phyloP scores from a whole-genome alignment of 2,888 invertebrate genomes.

The Drosophila fungiperda region DNA sequence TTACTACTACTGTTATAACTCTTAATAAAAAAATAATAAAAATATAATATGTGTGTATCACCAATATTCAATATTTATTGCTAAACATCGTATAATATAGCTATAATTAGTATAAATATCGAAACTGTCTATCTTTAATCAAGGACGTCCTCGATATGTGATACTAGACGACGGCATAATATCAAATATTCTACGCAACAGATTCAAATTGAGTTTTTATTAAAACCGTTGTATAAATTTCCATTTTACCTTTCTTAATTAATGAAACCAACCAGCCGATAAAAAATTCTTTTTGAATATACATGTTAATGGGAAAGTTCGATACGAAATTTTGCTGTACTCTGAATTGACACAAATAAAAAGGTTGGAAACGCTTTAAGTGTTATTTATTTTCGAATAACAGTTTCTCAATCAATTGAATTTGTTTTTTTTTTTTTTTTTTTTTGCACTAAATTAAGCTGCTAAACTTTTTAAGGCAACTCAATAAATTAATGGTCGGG shows the following conservation, averaged over 20 bases:
- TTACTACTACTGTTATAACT: background rate
- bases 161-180: constrained; percentile 22
- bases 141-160: constrained; percentile 45
- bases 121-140: constrained; percentile 4
- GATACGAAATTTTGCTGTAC: constrained; percentile 29
- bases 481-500: constrained; percentile 16
- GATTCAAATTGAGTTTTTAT: background rate
- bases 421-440: constrained; percentile 27
- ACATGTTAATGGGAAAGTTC: background rate
- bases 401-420: constrained; percentile 51
- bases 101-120: background rate
- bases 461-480: constrained; percentile 34
- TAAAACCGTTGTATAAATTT: background rate
- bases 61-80: constrained; percentile 23
- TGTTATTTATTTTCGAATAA: constrained; percentile 9
- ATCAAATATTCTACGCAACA: constrained; percentile 4
- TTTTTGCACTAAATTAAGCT: constrained; percentile 62
- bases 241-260: background rate
- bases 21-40: background rate
- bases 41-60: background rate
- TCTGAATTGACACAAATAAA: background rate
- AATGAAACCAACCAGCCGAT: background rate
- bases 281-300: background rate
- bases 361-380: background rate
- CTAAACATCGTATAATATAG: background rate